Base-by-base conservation (phyloP, 2,888 invertebrate genomes). In the Philhelius pedissequus region DNA sequence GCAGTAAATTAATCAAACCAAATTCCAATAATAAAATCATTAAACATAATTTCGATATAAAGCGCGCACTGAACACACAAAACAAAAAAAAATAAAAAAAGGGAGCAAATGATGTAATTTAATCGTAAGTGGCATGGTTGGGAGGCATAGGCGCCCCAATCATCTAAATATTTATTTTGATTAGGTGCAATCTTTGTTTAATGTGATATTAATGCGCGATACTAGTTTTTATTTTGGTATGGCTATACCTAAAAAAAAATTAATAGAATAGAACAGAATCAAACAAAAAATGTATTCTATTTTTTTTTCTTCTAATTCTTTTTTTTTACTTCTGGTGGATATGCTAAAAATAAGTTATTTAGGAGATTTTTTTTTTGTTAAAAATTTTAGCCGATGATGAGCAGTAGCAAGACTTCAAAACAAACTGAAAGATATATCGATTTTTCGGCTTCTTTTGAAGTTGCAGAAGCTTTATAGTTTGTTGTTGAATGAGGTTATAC, bases 81-180 rank as follows among this genome's bases (percentile, higher is more conserved):
- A 1, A 13, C 3, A 25, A 60, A 9, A 60, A 60, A 25, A 15
- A 1, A 13, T 13, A 22, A 56, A 15, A 43, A 48, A 32, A 25
- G 38, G 35, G 25, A 45, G 8, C n/a, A 30, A 25, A 27, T 48
- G 45, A 64, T 48, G 64, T 48, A 64, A 64, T 64, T 45, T n/a
- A 64, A 43, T 62, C 43, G 30, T 64, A 60, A 75, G 56, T 30
- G 38, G 43, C 40, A 62, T 43, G 43, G 50, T n/a, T 25, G 11
- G 30, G 4, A 4, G 11, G 27, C 13, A 9, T 13, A 25, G 71
- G 71, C 75, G 80, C 70, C 68, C 64, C 56, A 60, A 45, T 35
- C 48, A 69, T 78, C 77, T 74, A 83, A 83, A 83, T 78, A 74
- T 83, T 78, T 83, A 78, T 73, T 62, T 74, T 83, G 82, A 83